These are phyloP conservation scores for Hydropotes inermis DNA, from an alignment of 2,113 vertebrate genomes.

Conservation along the genomic window DNA sequence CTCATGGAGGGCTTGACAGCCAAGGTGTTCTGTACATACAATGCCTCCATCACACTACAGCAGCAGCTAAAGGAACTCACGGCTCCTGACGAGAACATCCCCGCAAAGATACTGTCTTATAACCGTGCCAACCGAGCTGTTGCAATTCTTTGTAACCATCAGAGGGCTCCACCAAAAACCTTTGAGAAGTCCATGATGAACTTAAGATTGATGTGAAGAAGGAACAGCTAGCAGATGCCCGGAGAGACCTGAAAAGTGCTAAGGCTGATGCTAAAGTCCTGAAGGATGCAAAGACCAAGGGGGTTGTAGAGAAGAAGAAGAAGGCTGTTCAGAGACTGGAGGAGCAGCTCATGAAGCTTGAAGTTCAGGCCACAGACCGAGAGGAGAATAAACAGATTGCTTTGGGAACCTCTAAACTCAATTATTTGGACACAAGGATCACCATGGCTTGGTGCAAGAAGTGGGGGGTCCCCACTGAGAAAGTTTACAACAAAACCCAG, in stretches of 20 bases:
- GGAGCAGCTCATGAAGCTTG: conserved; percentile 97
- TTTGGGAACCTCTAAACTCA: conserved; percentile 97
- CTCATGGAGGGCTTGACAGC: conserved; percentile 98
- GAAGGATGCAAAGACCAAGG: conserved; percentile 95
- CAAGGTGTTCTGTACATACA: conserved; percentile 99
- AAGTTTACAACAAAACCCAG: conserved; percentile 99
- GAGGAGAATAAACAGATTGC: conserved; percentile 98
- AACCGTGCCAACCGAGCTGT: too few species aligned
- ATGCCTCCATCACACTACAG: conserved; percentile 98
- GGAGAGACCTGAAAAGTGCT: conserved; percentile 94
- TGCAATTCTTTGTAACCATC: too few species aligned
- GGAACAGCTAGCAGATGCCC: conserved; percentile 91
- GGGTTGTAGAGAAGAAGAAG: conserved; percentile 94
- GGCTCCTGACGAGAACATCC: conserved; percentile 46
- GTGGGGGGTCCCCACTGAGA: conserved; percentile 91
- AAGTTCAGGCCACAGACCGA: conserved; percentile 95
- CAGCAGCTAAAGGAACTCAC: conserved; percentile 92
- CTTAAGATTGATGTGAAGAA: conserved; percentile 96
- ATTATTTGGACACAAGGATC: conserved; percentile 97
- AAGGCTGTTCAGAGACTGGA: conserved; percentile 95
- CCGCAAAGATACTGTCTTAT: too few species aligned
- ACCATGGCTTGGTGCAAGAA: conserved; percentile 98
- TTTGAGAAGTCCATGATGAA: too few species aligned
- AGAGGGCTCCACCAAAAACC: too few species aligned
- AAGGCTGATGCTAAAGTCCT: conserved; percentile 95